Evolutionary conservation across 2,797 vertebrate species (phyloP).

Genomic region (Limosa lapponica): DNA sequence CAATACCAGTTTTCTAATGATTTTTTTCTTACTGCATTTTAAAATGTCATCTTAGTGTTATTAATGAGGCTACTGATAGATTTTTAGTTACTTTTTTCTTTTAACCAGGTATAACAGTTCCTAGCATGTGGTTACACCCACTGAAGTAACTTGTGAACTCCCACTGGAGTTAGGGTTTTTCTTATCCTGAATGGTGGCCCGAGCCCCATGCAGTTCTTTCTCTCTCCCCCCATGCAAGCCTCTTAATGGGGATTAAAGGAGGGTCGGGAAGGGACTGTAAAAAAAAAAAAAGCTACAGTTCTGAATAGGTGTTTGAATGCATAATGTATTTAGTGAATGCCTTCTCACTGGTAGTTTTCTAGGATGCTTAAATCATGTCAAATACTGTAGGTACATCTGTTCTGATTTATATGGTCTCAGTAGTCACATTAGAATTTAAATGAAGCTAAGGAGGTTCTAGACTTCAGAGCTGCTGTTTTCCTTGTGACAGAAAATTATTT

Average conservation of each 20-base stretch:
- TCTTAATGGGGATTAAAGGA: background rate
- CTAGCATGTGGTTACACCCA: background rate
- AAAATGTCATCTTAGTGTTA: background rate
- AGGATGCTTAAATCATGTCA: background rate
- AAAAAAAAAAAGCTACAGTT: background rate
- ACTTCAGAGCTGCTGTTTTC: background rate
- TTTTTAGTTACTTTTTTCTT: background rate
- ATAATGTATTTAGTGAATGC: background rate
- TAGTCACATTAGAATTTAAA: background rate
- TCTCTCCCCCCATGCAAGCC: background rate
- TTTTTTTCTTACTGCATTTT: background rate
- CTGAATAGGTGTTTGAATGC: background rate
- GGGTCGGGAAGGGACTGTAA: background rate
- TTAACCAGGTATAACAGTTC: background rate
- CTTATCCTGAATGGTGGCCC: background rate
- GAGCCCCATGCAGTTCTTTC: background rate
- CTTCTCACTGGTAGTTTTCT: background rate
- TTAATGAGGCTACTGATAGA: background rate
- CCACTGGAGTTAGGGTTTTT: background rate
- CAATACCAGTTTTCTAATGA: background rate
- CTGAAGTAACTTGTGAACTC: background rate
- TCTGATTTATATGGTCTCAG: background rate
- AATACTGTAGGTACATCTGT: background rate
- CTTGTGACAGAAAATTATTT: background rate
- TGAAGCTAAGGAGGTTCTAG: background rate